These are phyloP conservation scores for Holacanthus passer DNA, from an alignment of 2,113 vertebrate species.

Conservation along the genomic window DNA sequence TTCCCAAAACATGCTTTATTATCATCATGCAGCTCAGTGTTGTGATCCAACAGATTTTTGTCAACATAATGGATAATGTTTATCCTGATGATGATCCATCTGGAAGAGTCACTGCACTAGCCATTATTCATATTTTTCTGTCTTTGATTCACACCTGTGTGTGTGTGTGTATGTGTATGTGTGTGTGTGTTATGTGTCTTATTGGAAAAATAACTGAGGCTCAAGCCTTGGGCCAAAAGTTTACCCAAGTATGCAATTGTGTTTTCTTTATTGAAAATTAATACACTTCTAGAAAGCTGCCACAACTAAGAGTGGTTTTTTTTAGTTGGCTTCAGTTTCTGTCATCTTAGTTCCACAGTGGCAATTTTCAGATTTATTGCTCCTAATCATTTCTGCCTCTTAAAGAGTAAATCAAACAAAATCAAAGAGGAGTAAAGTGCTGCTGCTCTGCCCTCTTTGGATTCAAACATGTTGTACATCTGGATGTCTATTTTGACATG, in stretches of 20 bases:
- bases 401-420: conserved; percentile 1
- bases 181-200: conserved; percentile 13
- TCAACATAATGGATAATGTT: conserved; percentile 47
- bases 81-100: conserved; percentile 51
- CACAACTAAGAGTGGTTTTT: background rate
- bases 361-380: background rate
- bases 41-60: conserved; percentile 41
- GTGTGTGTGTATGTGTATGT: conserved; percentile 14
- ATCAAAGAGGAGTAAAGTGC: background rate
- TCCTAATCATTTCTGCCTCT: background rate
- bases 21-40: background rate
- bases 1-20: conserved; percentile 28
- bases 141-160: conserved; percentile 37
- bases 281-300: background rate
- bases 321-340: background rate
- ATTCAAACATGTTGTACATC: background rate
- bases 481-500: conserved; percentile 12
- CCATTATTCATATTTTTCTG: conserved; percentile 22
- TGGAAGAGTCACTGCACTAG: conserved; percentile 28
- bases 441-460: conserved; percentile 19
- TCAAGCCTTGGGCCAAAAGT: conserved; percentile 10
- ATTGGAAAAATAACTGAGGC: background rate
- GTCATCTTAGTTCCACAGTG: background rate
- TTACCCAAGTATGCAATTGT: conserved; percentile 7
- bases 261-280: conserved; percentile 12